A percentile compares a stretch with the other conserved stretches of the same genome.
These are phyloP conservation scores for Lomographa bimaculata DNA, from an alignment of 2,888 invertebrate genomes.

Conservation along the genomic window DNA sequence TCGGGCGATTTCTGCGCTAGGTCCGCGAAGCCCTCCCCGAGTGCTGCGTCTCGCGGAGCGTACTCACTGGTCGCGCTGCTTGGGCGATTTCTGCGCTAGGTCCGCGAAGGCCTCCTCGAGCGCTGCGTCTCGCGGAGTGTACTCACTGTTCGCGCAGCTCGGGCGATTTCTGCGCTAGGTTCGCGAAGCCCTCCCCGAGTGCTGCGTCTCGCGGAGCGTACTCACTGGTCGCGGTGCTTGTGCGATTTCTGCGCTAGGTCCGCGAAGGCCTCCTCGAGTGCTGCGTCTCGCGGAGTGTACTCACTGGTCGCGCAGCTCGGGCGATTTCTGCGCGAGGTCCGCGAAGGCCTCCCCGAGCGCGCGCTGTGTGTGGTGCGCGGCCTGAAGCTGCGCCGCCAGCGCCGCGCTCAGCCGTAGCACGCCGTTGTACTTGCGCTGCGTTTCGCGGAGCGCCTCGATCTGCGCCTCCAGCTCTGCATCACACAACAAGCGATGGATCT, in stretches of 20 bases:
- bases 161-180: no score
- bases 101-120: conserved; percentile 97
- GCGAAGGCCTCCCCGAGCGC: conserved; percentile 96
- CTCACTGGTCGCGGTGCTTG: no score
- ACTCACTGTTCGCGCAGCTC: no score
- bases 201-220: no score
- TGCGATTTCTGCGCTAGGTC: no score
- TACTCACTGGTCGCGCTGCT: conserved; percentile 89
- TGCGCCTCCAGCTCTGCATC: conserved; percentile 94
- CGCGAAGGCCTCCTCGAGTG: no score
- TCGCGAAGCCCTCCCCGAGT: no score
- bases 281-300: no score
- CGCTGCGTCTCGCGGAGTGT: conserved; percentile 93
- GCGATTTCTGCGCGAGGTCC: conserved; percentile 97
- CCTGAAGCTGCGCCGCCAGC: conserved; percentile 89
- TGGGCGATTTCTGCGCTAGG: conserved; percentile 97
- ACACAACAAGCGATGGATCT: no score
- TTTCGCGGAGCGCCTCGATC: conserved; percentile 96
- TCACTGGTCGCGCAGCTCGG: conserved; percentile 92
- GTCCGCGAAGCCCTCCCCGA: no score
- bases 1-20: no score
- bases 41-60: no score
- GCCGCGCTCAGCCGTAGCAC: conserved; percentile 93
- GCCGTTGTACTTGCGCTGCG: conserved; percentile 95
- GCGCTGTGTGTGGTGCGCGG: conserved; percentile 92